These are phyloP conservation scores for Sparidentex hasta DNA, from an alignment of 2,797 vertebrate genomes.

Conservation along the genomic window DNA sequence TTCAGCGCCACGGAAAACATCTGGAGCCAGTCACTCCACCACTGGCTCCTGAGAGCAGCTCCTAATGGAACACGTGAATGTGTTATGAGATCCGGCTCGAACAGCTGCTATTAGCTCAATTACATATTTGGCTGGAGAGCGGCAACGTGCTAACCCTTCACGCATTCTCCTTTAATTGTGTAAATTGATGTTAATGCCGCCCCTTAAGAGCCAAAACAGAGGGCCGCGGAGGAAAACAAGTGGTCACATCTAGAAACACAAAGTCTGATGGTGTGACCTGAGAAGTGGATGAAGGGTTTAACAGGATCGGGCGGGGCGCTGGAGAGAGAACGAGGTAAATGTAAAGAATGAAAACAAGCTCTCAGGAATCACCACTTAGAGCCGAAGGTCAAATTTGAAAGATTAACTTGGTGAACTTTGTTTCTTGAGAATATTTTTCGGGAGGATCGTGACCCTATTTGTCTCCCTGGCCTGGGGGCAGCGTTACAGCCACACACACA, in stretches of 20 bases:
- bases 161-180: slow-evolving; percentile 72
- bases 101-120: slow-evolving; percentile 81
- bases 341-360: slow-evolving; percentile 70
- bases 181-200: slow-evolving; percentile 66
- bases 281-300: slow-evolving; percentile 10
- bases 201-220: slow-evolving; percentile 39
- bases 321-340: slow-evolving; percentile 43
- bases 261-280: slow-evolving; percentile 8
- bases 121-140: slow-evolving; percentile 69
- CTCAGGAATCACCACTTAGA: slow-evolving; percentile 46
- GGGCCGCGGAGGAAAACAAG: slow-evolving; percentile 58
- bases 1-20: slow-evolving; percentile 68
- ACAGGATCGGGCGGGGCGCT: not conserved
- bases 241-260: slow-evolving; percentile 28
- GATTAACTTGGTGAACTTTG: slow-evolving; percentile 46
- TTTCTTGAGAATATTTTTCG: slow-evolving; percentile 47
- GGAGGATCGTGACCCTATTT: slow-evolving; percentile 35
- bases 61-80: slow-evolving; percentile 81
- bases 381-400: slow-evolving; percentile 54
- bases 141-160: slow-evolving; percentile 73
- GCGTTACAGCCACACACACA: slow-evolving; percentile 3
- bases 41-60: slow-evolving; percentile 59
- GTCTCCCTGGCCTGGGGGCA: slow-evolving; percentile 31
- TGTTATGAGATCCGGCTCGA: slow-evolving; percentile 70
- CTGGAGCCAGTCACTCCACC: slow-evolving; percentile 79